Evolutionary conservation across 2,888 invertebrate species (phyloP), one percentile per base, ranked within the genome.

Genomic region (Tetropium fuscum): DNA sequence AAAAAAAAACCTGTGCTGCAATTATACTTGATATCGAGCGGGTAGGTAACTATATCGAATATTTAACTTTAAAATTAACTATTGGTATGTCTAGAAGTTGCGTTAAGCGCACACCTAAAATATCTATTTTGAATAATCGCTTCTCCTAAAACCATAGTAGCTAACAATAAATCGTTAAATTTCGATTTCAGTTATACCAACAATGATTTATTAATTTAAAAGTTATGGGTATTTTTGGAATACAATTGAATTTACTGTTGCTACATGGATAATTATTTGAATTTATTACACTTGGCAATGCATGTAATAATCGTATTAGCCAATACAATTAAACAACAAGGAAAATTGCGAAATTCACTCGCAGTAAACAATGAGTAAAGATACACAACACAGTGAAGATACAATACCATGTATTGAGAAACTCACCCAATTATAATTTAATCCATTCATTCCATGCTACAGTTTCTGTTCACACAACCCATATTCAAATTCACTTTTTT

Each of bases 371-470:
- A 51, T 18, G 38, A 49, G 8, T 38, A 16, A 51, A 25, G 22
- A 36, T 15, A 32, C 19, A 27, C 1, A 34, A n/a, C 15, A n/a
- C 6, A 34, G 18, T 13, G 13, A 2, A 8, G 15, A 8, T 8
- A 6, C 11, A 38, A 49, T 25, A 22, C 22, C 22, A 36, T 27
- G n/a, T 27, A 38, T 27, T 38, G 38, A 13, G 51, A 40, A 51
- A 51, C 51, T 51, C 51, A 51, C 51, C 51, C 38, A 40, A 20
- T 7, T 51, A 13, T 40, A 40, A 27, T 7, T 27, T 40, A 51
- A 51, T 51, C 51, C 51, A 51, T 38, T 51, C 51, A 40, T 27
- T 49, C 25, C 38, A 16, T 36, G 22, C 20, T 47, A 47, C 18
- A 22, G 13, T 34, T 8, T 19, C 11, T 40, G 27, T 51, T 38